A percentile compares a stretch with the other conserved stretches of the same genome.
These are phyloP conservation scores for Temnothorax ravouxi DNA, from an alignment of 2,888 invertebrate genomes.

Conservation along the genomic window DNA sequence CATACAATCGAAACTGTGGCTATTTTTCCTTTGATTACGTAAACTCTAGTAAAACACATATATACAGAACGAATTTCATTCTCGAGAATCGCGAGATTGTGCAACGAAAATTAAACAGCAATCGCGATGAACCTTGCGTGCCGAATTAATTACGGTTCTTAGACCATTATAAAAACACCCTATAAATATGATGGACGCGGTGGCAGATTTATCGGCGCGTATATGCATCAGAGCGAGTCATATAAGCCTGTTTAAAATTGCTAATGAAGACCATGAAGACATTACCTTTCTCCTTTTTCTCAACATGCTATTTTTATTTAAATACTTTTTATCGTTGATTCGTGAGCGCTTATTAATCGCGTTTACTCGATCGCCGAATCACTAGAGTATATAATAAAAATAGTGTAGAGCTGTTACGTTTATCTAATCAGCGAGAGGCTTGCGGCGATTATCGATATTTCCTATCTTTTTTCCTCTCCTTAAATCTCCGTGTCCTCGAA, in stretches of 20 bases:
- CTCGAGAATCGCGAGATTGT: not conserved
- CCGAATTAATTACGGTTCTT: slow-evolving; percentile 17
- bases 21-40: not conserved
- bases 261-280: slow-evolving; percentile 35
- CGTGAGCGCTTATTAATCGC: not conserved
- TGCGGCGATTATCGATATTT: not conserved
- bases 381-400: not conserved
- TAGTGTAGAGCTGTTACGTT: not conserved
- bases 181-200: not conserved
- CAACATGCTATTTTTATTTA: not conserved
- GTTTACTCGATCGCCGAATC: not conserved
- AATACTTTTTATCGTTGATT: not conserved
- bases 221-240: not conserved
- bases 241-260: slow-evolving; percentile 19
- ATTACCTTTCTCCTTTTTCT: not conserved
- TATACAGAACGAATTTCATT: not conserved
- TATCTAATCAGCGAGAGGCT: slow-evolving; percentile 20
- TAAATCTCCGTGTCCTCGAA: not conserved
- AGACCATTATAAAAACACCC: not conserved
- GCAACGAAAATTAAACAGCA: not conserved
- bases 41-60: not conserved
- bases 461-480: not conserved
- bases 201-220: slow-evolving; percentile 6
- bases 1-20: not conserved
- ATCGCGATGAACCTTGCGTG: not conserved